Base-by-base conservation (phyloP, 23 tunicate species). In the Styela clava region DNA sequence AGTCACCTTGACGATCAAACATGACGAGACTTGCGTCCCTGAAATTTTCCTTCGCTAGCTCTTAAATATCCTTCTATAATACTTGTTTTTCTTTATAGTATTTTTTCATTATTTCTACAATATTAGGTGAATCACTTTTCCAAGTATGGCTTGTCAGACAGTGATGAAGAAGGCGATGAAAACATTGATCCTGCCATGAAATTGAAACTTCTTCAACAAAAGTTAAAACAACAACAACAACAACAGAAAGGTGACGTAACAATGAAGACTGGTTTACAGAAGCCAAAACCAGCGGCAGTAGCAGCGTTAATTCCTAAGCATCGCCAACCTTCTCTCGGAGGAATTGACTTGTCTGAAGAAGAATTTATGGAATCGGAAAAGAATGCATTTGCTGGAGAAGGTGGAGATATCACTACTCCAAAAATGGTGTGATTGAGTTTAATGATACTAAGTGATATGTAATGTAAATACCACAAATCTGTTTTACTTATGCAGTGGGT, bases 121-220 rank as follows among this genome's bases (percentile, higher is more conserved):
- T 44, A 44, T 24, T 62, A 93, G 95, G 99, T 95, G 35, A 83
- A 83, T 22, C 99, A 95, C 73, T 95, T 95, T 74, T 95, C 99
- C 72, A 95, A 95, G 63, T 95, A 95, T 69, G 99, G 95, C n/a
- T 88, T 95, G 32, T 85, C 89, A 2, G 96, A 90, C 44, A 79
- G 88, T 62, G 99, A 95, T 68, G 99, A 85, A 21, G 98, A 94
- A 67, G 83, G n/a, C 12, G 98, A 88, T 12, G 79, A 51, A 1
- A 76, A 51, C 27, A 25, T 52, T 12, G 81, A 76, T 52, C 65
- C 81, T 20, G 81, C 81, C 5, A 16, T 76, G 1, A 36, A 76
- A 52, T 28, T 44, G 12, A 76, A 76, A 44, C 81, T 76, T 24
- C 63, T 76, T 23, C 52, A 76, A 27, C 64, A 76, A 56, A 76